These are phyloP conservation scores for Anolis apletophallus DNA, from an alignment of 2,797 vertebrate genomes.

Conservation along the genomic window DNA sequence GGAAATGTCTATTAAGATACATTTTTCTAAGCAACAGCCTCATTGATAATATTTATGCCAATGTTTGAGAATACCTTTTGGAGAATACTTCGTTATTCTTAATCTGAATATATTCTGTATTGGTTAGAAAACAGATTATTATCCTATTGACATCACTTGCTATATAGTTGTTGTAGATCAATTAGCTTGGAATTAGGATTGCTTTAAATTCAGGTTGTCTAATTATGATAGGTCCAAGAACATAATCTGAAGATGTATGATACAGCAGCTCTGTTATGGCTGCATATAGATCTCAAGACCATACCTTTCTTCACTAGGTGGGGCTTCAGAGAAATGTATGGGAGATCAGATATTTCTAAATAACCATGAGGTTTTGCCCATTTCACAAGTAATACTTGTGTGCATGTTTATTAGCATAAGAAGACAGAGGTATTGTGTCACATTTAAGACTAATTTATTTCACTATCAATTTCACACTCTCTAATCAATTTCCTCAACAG, in stretches of 20 bases:
- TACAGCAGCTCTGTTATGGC: not conserved
- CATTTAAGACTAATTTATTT: no score
- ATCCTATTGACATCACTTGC: not conserved
- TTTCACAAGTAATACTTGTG: not conserved
- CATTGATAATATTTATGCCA: slow-evolving; percentile 46
- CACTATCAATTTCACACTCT: no score
- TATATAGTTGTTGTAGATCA: not conserved
- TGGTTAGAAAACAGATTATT: not conserved
- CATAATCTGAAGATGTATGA: not conserved
- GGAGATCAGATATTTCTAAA: not conserved
- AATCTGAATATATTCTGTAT: not conserved
- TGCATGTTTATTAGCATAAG: no score
- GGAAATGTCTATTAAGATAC: slow-evolving; percentile 55
- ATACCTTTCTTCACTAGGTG: not conserved
- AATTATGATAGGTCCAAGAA: not conserved
- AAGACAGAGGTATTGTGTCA: no score
- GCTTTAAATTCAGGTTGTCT: not conserved
- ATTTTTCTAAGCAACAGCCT: slow-evolving; percentile 42
- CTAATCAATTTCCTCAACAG: no score
- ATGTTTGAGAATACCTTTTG: slow-evolving; percentile 46
- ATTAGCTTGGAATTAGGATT: not conserved
- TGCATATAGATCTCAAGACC: not conserved
- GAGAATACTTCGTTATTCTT: slow-evolving; percentile 37
- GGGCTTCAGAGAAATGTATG: not conserved
- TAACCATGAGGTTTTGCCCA: not conserved